Evolutionary conservation across 2,888 invertebrate genomes (phyloP).

Genomic region (Drosophila stalkeri): DNA sequence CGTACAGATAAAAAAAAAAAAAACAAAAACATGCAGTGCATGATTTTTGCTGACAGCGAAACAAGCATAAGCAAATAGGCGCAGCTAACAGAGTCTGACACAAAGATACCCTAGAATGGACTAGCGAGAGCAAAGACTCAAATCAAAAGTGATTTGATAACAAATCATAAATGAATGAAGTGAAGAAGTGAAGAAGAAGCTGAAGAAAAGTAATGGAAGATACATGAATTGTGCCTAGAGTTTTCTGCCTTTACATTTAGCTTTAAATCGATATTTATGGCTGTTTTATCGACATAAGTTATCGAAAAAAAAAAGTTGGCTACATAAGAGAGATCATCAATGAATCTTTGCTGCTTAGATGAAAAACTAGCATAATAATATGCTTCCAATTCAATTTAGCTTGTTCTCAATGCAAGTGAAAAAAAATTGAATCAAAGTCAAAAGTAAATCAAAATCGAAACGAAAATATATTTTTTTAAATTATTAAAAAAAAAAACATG

Average conservation of each 20-base stretch:
- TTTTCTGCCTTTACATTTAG: neutral
- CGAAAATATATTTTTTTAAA: neutral
- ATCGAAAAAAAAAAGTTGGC: neutral
- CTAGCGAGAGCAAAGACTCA: neutral
- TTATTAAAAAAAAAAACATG: too few species aligned
- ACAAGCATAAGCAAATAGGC: conserved; percentile 7
- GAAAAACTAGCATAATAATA: too few species aligned
- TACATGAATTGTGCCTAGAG: neutral
- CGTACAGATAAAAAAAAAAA: conserved; percentile 5
- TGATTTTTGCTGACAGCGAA: conserved; percentile 22
- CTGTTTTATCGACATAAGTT: neutral
- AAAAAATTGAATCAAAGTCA: neutral
- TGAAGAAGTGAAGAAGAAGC: neutral
- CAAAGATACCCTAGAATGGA: neutral
- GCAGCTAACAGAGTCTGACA: neutral
- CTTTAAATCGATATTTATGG: neutral
- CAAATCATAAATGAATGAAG: too few species aligned
- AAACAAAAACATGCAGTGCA: neutral
- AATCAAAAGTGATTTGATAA: neutral
- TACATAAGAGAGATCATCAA: neutral
- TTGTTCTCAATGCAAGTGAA: neutral
- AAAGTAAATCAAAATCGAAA: too few species aligned
- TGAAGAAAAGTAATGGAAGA: accelerated
- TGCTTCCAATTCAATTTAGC: neutral
- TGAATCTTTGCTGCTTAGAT: too few species aligned